phyloP scores from a whole-genome alignment of 1,140 invertebrate species.

The Temnothorax curvispinosus region DNA sequence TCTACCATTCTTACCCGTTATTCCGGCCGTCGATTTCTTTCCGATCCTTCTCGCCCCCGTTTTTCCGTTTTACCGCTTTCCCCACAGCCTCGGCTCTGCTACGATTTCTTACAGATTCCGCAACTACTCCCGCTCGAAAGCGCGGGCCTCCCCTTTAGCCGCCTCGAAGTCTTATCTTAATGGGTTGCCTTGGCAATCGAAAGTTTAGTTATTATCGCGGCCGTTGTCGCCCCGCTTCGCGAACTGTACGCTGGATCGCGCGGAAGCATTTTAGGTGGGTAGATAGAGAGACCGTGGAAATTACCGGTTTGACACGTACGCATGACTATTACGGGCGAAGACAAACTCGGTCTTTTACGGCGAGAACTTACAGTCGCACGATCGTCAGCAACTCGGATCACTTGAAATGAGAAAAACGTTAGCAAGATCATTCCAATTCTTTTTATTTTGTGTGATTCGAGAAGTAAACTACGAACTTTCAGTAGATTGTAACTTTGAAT shows the following conservation, averaged over 20 bases:
- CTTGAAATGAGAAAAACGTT: background rate
- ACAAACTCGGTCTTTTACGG: slow-evolving; percentile 37
- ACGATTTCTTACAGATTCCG: slow-evolving; percentile 38
- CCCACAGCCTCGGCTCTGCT: background rate
- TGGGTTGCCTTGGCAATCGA: slow-evolving; percentile 73
- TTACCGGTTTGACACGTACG: slow-evolving; percentile 62
- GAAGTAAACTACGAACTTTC: background rate
- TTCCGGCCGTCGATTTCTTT: slow-evolving; percentile 18
- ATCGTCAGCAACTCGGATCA: background rate
- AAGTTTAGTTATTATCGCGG: slow-evolving; percentile 79
- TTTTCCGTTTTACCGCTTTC: slow-evolving; percentile 31
- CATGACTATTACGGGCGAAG: background rate
- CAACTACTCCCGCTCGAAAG: slow-evolving; percentile 42
- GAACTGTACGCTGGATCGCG: slow-evolving; percentile 48
- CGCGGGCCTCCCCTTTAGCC: slow-evolving; percentile 24
- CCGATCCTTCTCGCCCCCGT: background rate
- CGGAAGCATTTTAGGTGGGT: slow-evolving; percentile 60
- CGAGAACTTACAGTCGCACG: slow-evolving; percentile 33
- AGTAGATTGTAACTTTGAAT: background rate
- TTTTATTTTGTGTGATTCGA: background rate
- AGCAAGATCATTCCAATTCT: background rate
- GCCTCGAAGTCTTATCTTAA: slow-evolving; percentile 76
- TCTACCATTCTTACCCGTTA: slow-evolving; percentile 16
- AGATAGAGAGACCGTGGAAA: slow-evolving; percentile 69
- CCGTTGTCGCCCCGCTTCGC: slow-evolving; percentile 69